Evolutionary conservation across 1,140 invertebrate species (phyloP), one percentile per base, ranked within the genome.

Genomic region (Ceratosolen solmsi): DNA sequence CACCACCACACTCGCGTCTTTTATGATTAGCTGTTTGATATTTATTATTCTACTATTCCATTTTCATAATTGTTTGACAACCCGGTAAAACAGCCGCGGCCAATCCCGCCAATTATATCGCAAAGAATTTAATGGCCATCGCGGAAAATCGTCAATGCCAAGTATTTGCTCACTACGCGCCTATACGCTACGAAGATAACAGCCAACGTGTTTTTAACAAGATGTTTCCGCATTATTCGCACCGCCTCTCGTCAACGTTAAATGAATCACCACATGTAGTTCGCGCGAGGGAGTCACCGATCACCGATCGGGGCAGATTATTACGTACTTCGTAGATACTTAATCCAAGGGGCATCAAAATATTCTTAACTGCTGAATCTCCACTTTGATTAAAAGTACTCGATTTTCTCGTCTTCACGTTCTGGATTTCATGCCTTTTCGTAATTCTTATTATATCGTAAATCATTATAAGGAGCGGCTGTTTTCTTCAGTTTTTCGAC

Each of bases 151-250:
- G 17, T 38, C 1, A 38, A 38, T 22, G 33, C 33, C 36, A 38
- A 68, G 36, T 22, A 25, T 27, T 25, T 58, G n/a, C 56, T 8
- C 56, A 1, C 15, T 2, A 1, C 36, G 33, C 17, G 51, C 1
- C 8, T 36, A 22, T 22, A 2, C 51, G 11, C 20, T 3, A 76
- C 75, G 36, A 27, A 33, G 54, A 68, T 65, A n/a, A 56, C 30
- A 25, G 30, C 56, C 30, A 58, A 74, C 72, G 72, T 75, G 22
- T 27, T 75, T 75, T 58, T 75, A 58, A 75, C 54, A 60, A 75
- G 73, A 75, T 36, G 25, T 75, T 75, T 75, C 73, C 73, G 73
- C 73, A 75, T 75, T 60, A 46, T 60, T 56, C 33, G 22, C 25
- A 11, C 73, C 33, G 73, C 54, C 54, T 38, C 54, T 41, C 54